Conservation (phyloP, 2,113 vertebrate species). For the Chloroceryle aenea region DNA sequence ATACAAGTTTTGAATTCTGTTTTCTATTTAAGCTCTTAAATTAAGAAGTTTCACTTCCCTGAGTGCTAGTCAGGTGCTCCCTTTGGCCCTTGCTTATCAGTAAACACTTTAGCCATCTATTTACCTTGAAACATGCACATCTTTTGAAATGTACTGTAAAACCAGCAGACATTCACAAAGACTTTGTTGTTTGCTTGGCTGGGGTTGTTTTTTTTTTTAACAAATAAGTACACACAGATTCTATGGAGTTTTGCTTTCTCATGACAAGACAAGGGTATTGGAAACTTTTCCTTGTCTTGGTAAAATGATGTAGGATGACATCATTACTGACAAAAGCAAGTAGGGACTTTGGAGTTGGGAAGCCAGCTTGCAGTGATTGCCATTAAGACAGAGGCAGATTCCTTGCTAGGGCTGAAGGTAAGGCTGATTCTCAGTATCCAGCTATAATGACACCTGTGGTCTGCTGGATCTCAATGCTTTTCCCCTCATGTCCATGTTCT, state of each 20-base stretch:
- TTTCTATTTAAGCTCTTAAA: background rate
- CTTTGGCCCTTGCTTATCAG: background rate
- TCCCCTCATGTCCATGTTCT: rapidly evolving
- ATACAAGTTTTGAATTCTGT: rapidly evolving
- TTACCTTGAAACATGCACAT: background rate
- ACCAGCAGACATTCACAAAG: background rate
- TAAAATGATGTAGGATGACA: background rate
- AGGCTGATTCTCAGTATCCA: background rate
- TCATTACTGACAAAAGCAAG: background rate
- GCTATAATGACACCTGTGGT: rapidly evolving
- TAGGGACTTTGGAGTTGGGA: background rate
- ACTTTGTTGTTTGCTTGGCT: too few relatives aligned
- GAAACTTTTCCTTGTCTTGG: background rate
- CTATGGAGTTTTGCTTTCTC: background rate
- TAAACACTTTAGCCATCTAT: background rate
- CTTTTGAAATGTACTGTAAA: background rate
- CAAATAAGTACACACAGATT: background rate
- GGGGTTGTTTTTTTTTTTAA: background rate
- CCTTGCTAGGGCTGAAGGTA: background rate
- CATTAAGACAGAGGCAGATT: background rate
- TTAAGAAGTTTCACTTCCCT: background rate
- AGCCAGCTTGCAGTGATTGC: background rate
- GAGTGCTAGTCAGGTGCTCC: background rate
- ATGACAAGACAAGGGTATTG: background rate
- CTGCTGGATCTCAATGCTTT: background rate